A percentile compares a stretch with the other conserved stretches of the same genome.
Conservation (phyloP, 2,797 vertebrate species). For the Alcedo quadribrachys region DNA sequence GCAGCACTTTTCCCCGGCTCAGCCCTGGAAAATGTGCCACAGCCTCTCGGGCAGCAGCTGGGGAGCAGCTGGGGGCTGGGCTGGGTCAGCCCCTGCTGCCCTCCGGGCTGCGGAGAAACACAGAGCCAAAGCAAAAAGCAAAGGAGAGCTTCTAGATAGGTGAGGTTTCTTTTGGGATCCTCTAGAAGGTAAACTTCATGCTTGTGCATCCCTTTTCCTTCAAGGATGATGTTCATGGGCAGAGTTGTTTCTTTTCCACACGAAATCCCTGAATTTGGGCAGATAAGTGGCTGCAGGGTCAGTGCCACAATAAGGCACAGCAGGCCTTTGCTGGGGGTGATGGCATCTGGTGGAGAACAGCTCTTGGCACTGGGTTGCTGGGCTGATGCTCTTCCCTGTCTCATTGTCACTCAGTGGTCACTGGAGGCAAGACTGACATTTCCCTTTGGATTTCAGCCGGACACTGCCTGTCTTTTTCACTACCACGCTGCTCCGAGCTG, state of each 20-base stretch:
- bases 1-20: conserved; percentile 7
- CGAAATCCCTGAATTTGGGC: not conserved
- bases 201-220: not conserved
- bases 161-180: not conserved
- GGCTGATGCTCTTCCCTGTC: not conserved
- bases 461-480: not conserved
- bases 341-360: not conserved
- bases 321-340: not conserved
- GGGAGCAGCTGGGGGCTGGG: not conserved
- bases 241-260: not conserved
- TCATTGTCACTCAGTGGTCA: not conserved
- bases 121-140: not conserved
- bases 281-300: not conserved
- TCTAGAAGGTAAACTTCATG: not conserved
- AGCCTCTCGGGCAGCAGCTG: conserved; percentile 65
- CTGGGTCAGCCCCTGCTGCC: not conserved
- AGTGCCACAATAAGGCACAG: not conserved
- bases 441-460: not conserved
- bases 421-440: not conserved
- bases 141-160: not conserved
- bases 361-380: not conserved
- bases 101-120: not conserved
- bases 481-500: rapidly evolving
- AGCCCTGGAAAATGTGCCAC: conserved; percentile 30
- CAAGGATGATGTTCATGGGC: not conserved